Conservation (phyloP, 2,888 invertebrate species). For the Andrena minutula region DNA sequence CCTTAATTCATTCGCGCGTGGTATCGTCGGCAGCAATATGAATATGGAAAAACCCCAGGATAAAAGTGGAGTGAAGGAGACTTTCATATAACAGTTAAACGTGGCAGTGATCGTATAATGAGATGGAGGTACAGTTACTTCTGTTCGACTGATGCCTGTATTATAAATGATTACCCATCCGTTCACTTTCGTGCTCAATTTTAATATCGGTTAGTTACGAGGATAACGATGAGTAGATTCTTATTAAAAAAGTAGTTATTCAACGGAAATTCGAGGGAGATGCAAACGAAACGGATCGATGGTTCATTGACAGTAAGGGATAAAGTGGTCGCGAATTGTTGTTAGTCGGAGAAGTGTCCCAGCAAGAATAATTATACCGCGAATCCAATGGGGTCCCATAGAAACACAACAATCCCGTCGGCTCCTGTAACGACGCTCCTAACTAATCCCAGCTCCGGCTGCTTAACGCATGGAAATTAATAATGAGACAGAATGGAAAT, state of each 20-base stretch:
- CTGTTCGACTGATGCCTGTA: neutral
- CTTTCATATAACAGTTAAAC: conserved; percentile 16
- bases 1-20: neutral
- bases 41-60: conserved; percentile 1
- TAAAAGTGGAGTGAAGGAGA: neutral
- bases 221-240: too few relatives aligned
- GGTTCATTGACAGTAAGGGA: neutral
- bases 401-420: conserved; percentile 55
- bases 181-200: neutral
- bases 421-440: conserved; percentile 61
- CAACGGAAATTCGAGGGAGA: too few relatives aligned
- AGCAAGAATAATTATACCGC: conserved; percentile 55
- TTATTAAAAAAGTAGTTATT: too few relatives aligned
- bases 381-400: conserved; percentile 59
- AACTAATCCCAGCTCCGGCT: conserved; percentile 64
- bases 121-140: conserved; percentile 1
- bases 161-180: neutral
- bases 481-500: conserved; percentile 74
- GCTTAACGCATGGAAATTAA: conserved; percentile 74
- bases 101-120: neutral
- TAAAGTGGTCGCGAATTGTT: conserved; percentile 2
- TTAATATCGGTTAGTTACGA: neutral
- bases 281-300: too few relatives aligned
- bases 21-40: neutral
- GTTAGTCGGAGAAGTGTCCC: neutral